Evolutionary conservation across 2,888 invertebrate species (phyloP).

Genomic region (Bimastos eiseni): DNA sequence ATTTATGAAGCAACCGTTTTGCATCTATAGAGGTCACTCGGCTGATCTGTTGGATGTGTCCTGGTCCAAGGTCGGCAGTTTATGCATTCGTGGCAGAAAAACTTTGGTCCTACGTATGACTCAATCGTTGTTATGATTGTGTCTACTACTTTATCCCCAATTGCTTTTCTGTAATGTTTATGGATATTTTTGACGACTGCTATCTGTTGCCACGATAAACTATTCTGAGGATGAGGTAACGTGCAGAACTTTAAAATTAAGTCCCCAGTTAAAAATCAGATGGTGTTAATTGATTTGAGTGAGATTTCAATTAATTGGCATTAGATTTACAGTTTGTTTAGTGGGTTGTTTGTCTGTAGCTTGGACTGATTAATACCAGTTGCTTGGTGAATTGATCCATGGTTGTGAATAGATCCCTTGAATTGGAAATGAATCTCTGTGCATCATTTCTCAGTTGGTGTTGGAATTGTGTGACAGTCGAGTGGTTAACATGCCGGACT

Average conservation of each 20-base stretch:
- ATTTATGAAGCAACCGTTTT: conserved; percentile 88
- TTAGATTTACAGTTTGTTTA: not conserved
- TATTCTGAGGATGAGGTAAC: not conserved
- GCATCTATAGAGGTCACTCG: conserved; percentile 89
- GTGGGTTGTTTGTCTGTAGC: not conserved
- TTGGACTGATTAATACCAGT: not conserved
- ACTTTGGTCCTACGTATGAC: not conserved
- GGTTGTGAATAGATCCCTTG: too few relatives aligned
- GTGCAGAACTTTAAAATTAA: too few relatives aligned
- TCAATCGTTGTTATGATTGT: not conserved
- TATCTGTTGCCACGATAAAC: too few relatives aligned
- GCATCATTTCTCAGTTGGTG: not conserved
- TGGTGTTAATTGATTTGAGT: not conserved
- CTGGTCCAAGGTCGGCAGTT: conserved; percentile 80
- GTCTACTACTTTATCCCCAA: not conserved
- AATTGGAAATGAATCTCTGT: not conserved
- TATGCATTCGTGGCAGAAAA: not conserved
- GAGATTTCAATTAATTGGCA: too few relatives aligned
- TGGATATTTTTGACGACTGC: too few relatives aligned
- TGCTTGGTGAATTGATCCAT: not conserved
- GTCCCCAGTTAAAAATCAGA: not conserved
- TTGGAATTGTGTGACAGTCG: not conserved
- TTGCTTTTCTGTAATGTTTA: not conserved
- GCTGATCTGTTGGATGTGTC: conserved; percentile 94
- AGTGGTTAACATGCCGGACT: too few relatives aligned